Conservation (phyloP, 2,113 vertebrate species). For the Microtus ochrogaster region DNA sequence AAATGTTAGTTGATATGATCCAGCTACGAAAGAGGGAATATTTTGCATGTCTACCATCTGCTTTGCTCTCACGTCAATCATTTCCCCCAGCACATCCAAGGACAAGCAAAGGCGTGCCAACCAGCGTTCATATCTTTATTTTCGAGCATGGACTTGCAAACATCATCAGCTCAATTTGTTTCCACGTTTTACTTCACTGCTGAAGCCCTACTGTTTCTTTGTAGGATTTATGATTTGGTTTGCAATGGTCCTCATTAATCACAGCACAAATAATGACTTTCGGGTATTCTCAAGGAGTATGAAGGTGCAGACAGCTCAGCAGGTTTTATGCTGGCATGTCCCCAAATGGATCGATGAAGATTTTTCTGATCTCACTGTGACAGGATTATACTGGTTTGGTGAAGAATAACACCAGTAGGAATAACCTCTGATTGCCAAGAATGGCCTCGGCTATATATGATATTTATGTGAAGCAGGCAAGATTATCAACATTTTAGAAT, state of each 20-base stretch:
- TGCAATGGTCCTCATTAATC: neutral
- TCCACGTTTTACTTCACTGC: neutral
- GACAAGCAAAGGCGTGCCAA: neutral
- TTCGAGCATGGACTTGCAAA: constrained; percentile 38
- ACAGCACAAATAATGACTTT: neutral
- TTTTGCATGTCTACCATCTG: neutral
- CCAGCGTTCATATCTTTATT: neutral
- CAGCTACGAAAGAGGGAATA: neutral
- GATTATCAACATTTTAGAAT: neutral
- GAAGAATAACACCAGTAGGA: neutral
- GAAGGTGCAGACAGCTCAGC: neutral
- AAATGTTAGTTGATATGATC: neutral
- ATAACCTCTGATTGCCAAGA: neutral
- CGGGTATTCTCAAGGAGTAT: constrained; percentile 13
- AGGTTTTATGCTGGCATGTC: neutral
- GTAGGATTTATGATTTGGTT: constrained; percentile 21
- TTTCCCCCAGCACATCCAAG: neutral
- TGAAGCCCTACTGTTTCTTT: neutral
- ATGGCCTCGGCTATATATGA: neutral
- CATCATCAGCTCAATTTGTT: neutral
- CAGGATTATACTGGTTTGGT: neutral
- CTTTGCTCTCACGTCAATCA: neutral
- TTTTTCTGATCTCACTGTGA: neutral
- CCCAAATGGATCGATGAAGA: constrained; percentile 35
- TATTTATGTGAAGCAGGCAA: neutral